A percentile compares a stretch with the other conserved stretches of the same genome.
Evolutionary conservation across 2,797 vertebrate species (phyloP).

Genomic region (Percopsis omiscomaycus): DNA sequence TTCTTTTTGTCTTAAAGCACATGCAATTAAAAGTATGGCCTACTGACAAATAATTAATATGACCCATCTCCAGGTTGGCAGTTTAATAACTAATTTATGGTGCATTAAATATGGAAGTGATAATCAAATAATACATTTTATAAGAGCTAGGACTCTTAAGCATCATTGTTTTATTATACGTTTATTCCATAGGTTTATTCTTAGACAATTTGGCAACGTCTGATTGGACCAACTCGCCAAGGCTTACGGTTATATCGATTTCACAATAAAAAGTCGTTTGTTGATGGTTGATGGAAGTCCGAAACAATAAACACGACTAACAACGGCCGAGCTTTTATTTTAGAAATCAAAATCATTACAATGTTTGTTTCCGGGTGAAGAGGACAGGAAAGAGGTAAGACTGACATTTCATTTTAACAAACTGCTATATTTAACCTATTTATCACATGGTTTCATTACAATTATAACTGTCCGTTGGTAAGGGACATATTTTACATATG

Average conservation of each 20-base stretch:
- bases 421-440: conserved; percentile 5
- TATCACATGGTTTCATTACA: neutral
- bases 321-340: conserved; percentile 24
- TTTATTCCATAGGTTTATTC: neutral
- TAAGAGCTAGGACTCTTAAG: too few relatives aligned
- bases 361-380: conserved; percentile 61
- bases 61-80: too few relatives aligned
- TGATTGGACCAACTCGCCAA: conserved; percentile 51
- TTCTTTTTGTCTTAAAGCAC: conserved; percentile 3
- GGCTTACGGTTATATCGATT: conserved; percentile 25
- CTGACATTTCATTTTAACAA: conserved; percentile 53
- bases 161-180: neutral
- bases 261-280: conserved; percentile 45
- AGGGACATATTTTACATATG: neutral
- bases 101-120: too few relatives aligned
- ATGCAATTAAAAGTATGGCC: too few relatives aligned
- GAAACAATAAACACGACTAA: neutral
- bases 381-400: conserved; percentile 58
- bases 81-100: too few relatives aligned
- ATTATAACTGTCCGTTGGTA: too few relatives aligned
- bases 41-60: too few relatives aligned
- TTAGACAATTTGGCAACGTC: conserved; percentile 65
- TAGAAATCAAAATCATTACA: neutral
- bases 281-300: neutral
- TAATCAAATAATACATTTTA: too few relatives aligned